Percentiles rank a stretch among this genome's conserved stretches.
Conservation (phyloP, 2,797 vertebrate genomes). For the Anguilla pacifica region DNA sequence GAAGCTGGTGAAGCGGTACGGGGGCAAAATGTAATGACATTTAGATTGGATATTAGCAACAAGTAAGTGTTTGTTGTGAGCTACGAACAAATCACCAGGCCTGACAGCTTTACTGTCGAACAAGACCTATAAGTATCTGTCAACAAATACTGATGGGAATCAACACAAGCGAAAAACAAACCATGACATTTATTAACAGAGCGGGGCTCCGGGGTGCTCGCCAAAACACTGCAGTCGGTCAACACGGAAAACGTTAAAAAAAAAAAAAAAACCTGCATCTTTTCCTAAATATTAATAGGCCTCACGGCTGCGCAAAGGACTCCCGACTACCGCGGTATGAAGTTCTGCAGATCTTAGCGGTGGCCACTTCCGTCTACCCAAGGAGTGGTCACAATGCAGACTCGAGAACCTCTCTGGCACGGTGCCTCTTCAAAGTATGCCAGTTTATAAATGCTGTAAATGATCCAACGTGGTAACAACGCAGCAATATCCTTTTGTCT, state of each 20-base stretch:
- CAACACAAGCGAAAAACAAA: constrained; percentile 26
- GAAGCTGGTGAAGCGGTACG: background rate
- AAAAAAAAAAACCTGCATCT: background rate
- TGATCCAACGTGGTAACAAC: background rate
- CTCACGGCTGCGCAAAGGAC: background rate
- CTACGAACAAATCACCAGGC: background rate
- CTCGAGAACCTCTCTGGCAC: background rate
- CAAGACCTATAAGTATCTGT: constrained; percentile 22
- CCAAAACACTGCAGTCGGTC: background rate
- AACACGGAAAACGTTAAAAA: background rate
- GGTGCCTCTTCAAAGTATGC: background rate
- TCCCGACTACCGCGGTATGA: background rate
- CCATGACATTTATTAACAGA: constrained; percentile 33
- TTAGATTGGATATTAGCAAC: background rate
- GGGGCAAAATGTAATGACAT: background rate
- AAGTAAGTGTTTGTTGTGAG: background rate
- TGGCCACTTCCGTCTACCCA: background rate
- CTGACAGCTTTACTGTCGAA: constrained; percentile 8
- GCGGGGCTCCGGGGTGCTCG: background rate
- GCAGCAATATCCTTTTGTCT: background rate
- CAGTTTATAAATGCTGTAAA: background rate
- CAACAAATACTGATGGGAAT: constrained; percentile 23
- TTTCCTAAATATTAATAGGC: background rate
- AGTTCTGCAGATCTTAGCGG: background rate
- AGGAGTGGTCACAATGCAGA: constrained; percentile 34